A percentile compares a stretch with the other conserved stretches of the same genome.
These are phyloP conservation scores for Drosophila murphyi DNA, from an alignment of 1,140 invertebrate species.

Conservation along the genomic window DNA sequence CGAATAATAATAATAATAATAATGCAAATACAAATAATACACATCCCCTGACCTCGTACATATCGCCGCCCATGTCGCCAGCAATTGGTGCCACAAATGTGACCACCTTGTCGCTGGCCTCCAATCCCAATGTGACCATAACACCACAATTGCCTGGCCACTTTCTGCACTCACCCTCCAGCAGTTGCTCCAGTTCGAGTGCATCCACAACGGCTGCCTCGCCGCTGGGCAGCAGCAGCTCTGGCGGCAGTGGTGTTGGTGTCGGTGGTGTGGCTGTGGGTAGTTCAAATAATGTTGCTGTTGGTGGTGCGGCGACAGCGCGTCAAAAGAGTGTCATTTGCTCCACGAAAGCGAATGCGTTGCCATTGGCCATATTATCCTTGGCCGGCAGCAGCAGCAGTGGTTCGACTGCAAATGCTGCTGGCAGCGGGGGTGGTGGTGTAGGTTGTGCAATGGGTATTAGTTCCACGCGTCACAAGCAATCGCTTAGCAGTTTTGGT, in stretches of 20 bases:
- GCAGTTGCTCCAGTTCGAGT: slow-evolving; percentile 63
- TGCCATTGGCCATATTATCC: slow-evolving; percentile 64
- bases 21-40: slow-evolving; percentile 1
- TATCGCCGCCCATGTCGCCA: slow-evolving; percentile 81
- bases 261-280: background rate
- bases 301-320: slow-evolving; percentile 13
- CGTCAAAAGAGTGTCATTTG: slow-evolving; percentile 81
- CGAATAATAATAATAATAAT: slow-evolving; percentile 30
- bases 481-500: slow-evolving; percentile 38
- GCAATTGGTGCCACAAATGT: slow-evolving; percentile 54
- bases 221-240: slow-evolving; percentile 47
- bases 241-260: background rate
- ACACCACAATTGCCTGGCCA: slow-evolving; percentile 79
- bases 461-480: slow-evolving; percentile 27
- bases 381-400: slow-evolving; percentile 24
- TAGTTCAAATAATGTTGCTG: background rate
- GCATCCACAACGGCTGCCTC: slow-evolving; percentile 73
- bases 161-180: slow-evolving; percentile 73
- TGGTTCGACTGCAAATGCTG: background rate
- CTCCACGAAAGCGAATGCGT: slow-evolving; percentile 70
- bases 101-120: slow-evolving; percentile 68
- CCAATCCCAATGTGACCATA: slow-evolving; percentile 79
- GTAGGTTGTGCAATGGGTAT: background rate
- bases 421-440: slow-evolving; percentile 4
- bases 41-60: slow-evolving; percentile 65